Evolutionary conservation across 2,113 vertebrate species (phyloP), one percentile per base, ranked within the genome.

Genomic region (Amblyopsis rosae): DNA sequence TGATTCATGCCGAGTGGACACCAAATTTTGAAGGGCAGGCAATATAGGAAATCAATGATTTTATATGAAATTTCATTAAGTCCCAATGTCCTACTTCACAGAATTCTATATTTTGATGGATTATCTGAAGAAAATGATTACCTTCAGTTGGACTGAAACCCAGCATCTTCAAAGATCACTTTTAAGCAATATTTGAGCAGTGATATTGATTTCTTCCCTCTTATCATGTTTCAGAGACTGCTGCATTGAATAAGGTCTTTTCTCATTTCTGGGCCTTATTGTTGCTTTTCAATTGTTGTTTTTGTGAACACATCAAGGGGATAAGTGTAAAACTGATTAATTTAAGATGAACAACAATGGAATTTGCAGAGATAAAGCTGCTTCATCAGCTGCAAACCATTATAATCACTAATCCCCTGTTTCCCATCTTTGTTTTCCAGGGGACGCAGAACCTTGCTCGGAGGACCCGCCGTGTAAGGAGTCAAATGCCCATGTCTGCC

Each of bases 91-190:
- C 92, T 91, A 87, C 89, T 94, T 94, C 91, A 79, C 90, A 93
- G 91, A 93, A 91, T 95, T 96, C 94, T 94, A 94, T 96, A 93
- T 96, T 95, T 95, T 95, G 95, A 96, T 96, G 94, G 93, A 95
- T 96, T 94, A 92, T 95, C 91, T 90, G 82, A 91, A 92, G 91
- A 89, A 93, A 92, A 85, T 84, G 77, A 92, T 94, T 92, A 87
- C 89, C 88, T 86, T 81, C 81, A 70, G 57, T 26, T 66, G 50
- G 75, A 77, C 76, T 90, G 89, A 89, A 89, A 85, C 83, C 90
- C 82, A 86, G 78, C 63, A 71, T 80, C 91, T 91, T 94, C 85
- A 93, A 93, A 92, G 91, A 92, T 93, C 87, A 88, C 87, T 93
- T 90, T 86, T 88, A 86, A 88, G 76, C 70, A 83, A 90, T 88